Conservation (phyloP, 2,797 vertebrate species). For the Scolopax bukidnonensis region DNA sequence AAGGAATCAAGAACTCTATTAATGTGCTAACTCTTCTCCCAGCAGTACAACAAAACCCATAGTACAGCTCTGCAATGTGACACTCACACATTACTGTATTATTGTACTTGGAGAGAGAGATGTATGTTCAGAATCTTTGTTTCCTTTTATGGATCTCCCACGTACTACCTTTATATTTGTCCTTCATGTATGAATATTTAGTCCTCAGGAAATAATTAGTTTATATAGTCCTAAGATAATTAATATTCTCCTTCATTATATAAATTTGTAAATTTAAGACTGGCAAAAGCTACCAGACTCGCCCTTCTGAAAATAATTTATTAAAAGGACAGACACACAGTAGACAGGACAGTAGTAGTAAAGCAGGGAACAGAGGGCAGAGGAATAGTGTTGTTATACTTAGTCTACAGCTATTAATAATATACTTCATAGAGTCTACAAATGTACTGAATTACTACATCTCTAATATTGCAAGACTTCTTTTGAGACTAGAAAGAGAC, state of each 20-base stretch:
- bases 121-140: neutral
- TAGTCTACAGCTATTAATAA: neutral
- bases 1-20: neutral
- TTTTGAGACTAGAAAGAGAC: neutral
- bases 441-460: neutral
- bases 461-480: neutral
- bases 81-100: neutral
- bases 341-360: neutral
- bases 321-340: neutral
- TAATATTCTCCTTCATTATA: neutral
- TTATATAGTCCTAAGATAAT: neutral
- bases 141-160: neutral
- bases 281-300: neutral
- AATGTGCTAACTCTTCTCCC: neutral
- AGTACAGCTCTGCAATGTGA: neutral
- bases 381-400: neutral
- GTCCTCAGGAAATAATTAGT: neutral
- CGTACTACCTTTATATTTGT: neutral
- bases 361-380: neutral
- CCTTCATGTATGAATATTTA: neutral
- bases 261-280: neutral
- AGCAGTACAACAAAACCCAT: neutral
- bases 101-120: neutral
- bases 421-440: neutral
- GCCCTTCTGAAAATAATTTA: neutral